Percentiles rank a stretch among this genome's conserved stretches.
Evolutionary conservation across 2,113 vertebrate genomes (phyloP).

Genomic region (Asarcornis scutulata): DNA sequence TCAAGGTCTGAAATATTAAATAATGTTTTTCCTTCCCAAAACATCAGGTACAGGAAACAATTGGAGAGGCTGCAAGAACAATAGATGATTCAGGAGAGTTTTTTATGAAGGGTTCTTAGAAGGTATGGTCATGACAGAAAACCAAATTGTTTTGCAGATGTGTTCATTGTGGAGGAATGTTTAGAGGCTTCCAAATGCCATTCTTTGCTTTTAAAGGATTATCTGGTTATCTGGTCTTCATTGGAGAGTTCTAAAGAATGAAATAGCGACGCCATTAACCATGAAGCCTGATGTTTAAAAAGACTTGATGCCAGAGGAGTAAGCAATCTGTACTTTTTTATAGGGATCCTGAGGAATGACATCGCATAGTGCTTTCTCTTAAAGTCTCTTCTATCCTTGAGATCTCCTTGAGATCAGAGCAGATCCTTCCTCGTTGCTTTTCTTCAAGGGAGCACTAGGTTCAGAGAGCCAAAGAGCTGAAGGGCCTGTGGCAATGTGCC

Average conservation of each 20-base stretch:
- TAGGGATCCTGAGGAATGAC: not conserved
- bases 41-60: not conserved
- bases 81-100: not conserved
- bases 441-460: not conserved
- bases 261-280: not conserved
- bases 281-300: not conserved
- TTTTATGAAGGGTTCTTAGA: not conserved
- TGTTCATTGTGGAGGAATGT: not conserved
- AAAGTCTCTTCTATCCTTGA: not conserved
- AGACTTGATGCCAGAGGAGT: not conserved
- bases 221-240: not conserved
- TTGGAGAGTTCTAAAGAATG: not conserved
- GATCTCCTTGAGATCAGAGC: not conserved
- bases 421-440: not conserved
- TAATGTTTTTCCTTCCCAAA: not conserved
- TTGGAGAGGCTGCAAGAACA: not conserved
- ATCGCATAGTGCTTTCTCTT: not conserved
- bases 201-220: not conserved
- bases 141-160: not conserved
- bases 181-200: not conserved
- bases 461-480: not conserved
- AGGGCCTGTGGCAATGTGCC: accelerated
- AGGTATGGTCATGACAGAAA: not conserved
- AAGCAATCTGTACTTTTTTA: not conserved
- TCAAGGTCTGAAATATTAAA: not conserved